Conservation (phyloP, 2,113 vertebrate species). For the Thamnophis sirtalis region DNA sequence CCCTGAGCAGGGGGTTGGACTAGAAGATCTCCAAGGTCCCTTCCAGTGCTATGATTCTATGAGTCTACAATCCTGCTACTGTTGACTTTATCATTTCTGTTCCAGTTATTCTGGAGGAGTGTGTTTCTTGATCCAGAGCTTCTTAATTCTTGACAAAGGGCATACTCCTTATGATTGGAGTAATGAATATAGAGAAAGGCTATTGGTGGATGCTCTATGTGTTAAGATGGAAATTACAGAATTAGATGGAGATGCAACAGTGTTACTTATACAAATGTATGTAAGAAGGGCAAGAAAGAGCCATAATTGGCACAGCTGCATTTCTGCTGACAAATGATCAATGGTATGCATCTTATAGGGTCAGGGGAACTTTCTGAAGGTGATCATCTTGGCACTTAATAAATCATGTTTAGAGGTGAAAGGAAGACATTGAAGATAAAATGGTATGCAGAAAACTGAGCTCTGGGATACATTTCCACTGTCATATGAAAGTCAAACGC, state of each 20-base stretch:
- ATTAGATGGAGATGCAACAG: neutral
- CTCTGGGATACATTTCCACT: neutral
- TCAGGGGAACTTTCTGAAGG: constrained; percentile 50
- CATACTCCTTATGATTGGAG: neutral
- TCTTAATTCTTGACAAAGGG: neutral
- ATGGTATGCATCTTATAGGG: constrained; percentile 17
- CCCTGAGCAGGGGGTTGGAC: neutral
- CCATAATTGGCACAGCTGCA: constrained; percentile 29
- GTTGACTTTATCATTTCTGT: neutral
- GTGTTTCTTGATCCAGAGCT: neutral
- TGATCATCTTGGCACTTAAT: constrained; percentile 42
- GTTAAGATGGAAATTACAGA: constrained; percentile 1
- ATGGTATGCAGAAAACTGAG: neutral
- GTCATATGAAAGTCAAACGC: neutral
- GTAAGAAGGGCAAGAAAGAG: constrained; percentile 25
- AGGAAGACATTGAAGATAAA: constrained; percentile 15
- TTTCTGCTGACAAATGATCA: constrained; percentile 43
- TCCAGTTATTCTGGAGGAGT: neutral
- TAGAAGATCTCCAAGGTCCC: no score
- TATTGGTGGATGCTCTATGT: neutral
- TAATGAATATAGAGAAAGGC: neutral
- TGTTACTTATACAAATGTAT: neutral
- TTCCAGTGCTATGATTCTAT: no score
- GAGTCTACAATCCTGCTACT: neutral
- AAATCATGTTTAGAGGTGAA: constrained; percentile 45